A percentile compares a stretch with the other conserved stretches of the same genome.
Evolutionary conservation across 2,113 vertebrate species (phyloP).

Genomic region (Tachycineta bicolor): DNA sequence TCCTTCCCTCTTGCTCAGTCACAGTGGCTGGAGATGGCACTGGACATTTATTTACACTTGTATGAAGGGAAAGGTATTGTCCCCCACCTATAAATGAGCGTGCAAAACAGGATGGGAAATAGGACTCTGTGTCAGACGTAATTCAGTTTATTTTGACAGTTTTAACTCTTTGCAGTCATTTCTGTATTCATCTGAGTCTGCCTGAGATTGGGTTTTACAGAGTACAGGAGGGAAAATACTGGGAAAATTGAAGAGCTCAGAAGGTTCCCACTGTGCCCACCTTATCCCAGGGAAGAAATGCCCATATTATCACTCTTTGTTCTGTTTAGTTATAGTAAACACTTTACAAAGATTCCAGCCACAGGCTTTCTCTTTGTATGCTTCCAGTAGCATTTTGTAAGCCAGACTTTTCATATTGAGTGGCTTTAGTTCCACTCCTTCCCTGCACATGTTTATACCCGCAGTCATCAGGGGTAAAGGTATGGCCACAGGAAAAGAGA

Average conservation of each 20-base stretch:
- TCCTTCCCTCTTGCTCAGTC: not conserved
- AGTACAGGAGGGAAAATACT: not conserved
- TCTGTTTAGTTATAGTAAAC: not conserved
- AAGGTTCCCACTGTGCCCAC: not conserved
- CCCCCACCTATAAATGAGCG: not conserved
- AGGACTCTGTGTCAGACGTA: not conserved
- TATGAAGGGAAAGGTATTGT: not conserved
- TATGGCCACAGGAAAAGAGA: not conserved
- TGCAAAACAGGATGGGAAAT: not conserved
- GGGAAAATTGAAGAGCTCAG: not conserved
- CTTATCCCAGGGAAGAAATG: not conserved
- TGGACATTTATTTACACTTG: not conserved
- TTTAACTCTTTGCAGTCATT: not conserved
- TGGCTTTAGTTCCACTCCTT: not conserved
- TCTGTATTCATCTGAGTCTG: not conserved
- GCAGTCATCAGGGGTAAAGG: not conserved
- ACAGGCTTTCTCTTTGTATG: not conserved
- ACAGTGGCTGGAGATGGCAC: not conserved
- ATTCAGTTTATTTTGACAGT: not conserved
- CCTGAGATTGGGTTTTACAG: not conserved
- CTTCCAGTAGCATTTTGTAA: not conserved
- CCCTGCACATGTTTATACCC: not conserved
- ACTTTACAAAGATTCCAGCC: not conserved
- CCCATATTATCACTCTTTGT: not conserved
- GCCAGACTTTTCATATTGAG: not conserved